Evolutionary conservation across 2,113 vertebrate species (phyloP).

Genomic region (Corythoichthys intestinalis): DNA sequence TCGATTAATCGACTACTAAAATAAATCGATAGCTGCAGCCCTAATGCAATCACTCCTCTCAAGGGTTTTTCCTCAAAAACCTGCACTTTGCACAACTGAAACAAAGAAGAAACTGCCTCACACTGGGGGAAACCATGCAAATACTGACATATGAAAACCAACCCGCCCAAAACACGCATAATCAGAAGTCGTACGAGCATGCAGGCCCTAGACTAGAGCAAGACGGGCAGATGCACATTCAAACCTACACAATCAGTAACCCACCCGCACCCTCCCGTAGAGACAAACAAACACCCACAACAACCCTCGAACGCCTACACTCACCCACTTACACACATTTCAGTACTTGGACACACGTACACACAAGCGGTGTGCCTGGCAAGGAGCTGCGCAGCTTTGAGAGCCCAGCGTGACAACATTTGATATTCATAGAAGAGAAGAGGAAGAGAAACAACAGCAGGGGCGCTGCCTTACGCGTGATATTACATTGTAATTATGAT

Average conservation of each 20-base stretch:
- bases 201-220: no score
- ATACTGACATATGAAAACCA: no score
- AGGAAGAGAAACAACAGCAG: slow-evolving; percentile 68
- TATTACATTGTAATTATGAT: slow-evolving; percentile 78
- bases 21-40: no score
- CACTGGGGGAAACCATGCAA: no score
- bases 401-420: slow-evolving; percentile 70
- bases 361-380: slow-evolving; percentile 47
- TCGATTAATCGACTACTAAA: no score
- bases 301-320: slow-evolving; percentile 13
- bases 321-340: slow-evolving; percentile 14
- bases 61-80: no score
- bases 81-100: no score
- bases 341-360: background rate
- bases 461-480: slow-evolving; percentile 63
- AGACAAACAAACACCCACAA: slow-evolving; percentile 9
- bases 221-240: no score
- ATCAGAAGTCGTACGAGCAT: no score
- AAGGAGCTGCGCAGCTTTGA: slow-evolving; percentile 63
- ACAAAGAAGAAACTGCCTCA: no score
- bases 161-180: no score
- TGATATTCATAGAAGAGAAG: slow-evolving; percentile 76
- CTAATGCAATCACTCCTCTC: no score
- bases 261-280: background rate
- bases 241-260: background rate